Evolutionary conservation across 2,113 vertebrate genomes (phyloP).

Genomic region (Erinaceus europaeus): DNA sequence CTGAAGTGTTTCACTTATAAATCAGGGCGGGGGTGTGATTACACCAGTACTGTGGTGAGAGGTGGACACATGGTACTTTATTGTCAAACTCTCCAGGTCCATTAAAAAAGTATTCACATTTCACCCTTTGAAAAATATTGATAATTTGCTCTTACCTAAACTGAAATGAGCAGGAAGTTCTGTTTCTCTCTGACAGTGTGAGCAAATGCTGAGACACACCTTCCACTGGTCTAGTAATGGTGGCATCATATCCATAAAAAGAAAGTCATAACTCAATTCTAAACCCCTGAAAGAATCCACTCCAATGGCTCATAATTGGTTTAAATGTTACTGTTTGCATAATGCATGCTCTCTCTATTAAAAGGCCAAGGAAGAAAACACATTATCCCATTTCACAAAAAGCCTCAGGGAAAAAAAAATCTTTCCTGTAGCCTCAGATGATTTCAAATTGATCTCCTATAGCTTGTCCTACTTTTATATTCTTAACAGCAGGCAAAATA

Average conservation of each 20-base stretch:
- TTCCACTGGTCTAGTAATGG: too few species aligned
- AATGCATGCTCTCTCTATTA: constrained; percentile 52
- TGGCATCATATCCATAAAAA: not conserved
- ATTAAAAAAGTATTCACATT: not conserved
- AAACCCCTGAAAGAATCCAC: constrained; percentile 1
- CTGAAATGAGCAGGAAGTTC: not conserved
- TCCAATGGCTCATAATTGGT: constrained; percentile 32
- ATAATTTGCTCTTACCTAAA: not conserved
- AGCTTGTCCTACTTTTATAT: constrained; percentile 28
- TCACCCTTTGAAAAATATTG: not conserved
- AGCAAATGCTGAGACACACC: too few species aligned
- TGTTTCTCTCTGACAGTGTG: too few species aligned
- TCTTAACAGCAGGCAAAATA: not conserved
- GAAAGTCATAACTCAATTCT: not conserved
- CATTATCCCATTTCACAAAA: not conserved
- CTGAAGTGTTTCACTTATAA: too few species aligned
- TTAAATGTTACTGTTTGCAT: constrained; percentile 42
- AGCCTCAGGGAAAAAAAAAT: constrained; percentile 20
- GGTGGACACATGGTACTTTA: too few species aligned
- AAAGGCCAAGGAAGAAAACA: constrained; percentile 18
- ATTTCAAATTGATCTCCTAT: constrained; percentile 44
- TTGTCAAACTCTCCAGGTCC: too few species aligned
- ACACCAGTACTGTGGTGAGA: too few species aligned
- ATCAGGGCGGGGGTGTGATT: too few species aligned
- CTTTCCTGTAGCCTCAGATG: not conserved